Conservation (phyloP, 2,113 vertebrate species). For the Copsychus sechellarum region DNA sequence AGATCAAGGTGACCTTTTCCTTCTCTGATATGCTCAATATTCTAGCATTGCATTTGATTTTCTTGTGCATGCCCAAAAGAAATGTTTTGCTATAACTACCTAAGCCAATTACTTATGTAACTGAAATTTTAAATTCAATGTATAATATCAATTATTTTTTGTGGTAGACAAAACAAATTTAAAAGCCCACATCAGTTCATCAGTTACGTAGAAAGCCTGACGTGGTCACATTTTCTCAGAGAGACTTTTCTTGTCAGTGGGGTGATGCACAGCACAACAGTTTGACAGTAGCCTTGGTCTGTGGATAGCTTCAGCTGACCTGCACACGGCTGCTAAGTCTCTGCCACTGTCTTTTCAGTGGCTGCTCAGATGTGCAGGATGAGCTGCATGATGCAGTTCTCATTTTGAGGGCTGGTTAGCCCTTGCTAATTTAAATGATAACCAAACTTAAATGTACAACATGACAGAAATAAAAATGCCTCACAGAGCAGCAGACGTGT, state of each 20-base stretch:
- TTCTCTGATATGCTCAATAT: not conserved
- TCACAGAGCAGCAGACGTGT: not conserved
- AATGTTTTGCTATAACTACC: not conserved
- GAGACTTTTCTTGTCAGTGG: not conserved
- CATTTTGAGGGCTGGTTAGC: not conserved
- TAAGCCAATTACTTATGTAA: not conserved
- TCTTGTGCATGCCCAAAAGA: not conserved
- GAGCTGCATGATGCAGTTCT: not conserved
- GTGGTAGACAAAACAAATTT: not conserved
- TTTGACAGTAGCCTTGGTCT: not conserved
- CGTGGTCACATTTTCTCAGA: not conserved
- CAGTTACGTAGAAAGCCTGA: not conserved
- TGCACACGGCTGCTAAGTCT: rapidly evolving
- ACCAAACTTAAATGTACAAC: not conserved
- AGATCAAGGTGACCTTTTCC: not conserved
- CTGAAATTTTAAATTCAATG: not conserved
- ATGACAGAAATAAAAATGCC: not conserved
- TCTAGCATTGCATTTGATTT: not conserved
- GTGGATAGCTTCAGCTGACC: not conserved
- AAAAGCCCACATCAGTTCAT: rapidly evolving
- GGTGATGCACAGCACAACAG: not conserved
- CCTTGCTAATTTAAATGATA: not conserved
- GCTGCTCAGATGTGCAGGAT: not conserved
- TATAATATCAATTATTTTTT: not conserved
- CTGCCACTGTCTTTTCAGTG: rapidly evolving